Conservation (phyloP, 1,140 invertebrate species). For the Drosophila novamexicana region DNA sequence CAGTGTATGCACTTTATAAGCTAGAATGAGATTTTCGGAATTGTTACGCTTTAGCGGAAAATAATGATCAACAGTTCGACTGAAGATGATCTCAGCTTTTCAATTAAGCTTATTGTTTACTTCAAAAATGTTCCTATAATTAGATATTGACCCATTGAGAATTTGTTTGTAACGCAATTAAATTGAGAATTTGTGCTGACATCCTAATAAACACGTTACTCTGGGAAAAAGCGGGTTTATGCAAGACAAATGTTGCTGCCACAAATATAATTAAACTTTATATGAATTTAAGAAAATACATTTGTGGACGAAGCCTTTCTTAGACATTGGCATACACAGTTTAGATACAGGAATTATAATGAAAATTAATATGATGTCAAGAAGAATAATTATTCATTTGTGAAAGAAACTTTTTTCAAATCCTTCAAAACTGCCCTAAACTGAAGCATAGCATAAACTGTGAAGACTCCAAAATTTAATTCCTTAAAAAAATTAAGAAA, state of each 20-base stretch:
- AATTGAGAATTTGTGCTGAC: background rate
- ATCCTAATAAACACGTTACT: background rate
- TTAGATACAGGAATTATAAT: background rate
- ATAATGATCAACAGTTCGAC: constrained; percentile 5
- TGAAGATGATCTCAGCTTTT: constrained; percentile 18
- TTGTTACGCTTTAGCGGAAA: constrained; percentile 3
- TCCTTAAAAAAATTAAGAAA: too few relatives aligned
- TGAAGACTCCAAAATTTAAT: too few relatives aligned
- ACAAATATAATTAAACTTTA: too few relatives aligned
- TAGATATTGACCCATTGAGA: constrained; percentile 4
- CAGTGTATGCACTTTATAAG: constrained; percentile 31
- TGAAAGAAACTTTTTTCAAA: too few relatives aligned
- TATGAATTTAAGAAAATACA: too few relatives aligned
- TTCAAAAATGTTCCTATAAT: background rate
- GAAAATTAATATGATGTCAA: too few relatives aligned
- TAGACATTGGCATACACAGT: background rate
- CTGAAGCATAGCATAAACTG: too few relatives aligned
- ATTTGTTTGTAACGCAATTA: background rate
- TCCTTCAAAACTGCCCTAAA: too few relatives aligned
- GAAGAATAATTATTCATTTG: too few relatives aligned
- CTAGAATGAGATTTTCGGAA: constrained; percentile 10
- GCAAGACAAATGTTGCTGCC: background rate
- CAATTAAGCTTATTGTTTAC: constrained; percentile 2
- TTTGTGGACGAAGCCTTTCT: too few relatives aligned
- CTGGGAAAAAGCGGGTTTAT: background rate